Base-by-base conservation (phyloP, 2,888 invertebrate species). In the Agrochola circellaris region DNA sequence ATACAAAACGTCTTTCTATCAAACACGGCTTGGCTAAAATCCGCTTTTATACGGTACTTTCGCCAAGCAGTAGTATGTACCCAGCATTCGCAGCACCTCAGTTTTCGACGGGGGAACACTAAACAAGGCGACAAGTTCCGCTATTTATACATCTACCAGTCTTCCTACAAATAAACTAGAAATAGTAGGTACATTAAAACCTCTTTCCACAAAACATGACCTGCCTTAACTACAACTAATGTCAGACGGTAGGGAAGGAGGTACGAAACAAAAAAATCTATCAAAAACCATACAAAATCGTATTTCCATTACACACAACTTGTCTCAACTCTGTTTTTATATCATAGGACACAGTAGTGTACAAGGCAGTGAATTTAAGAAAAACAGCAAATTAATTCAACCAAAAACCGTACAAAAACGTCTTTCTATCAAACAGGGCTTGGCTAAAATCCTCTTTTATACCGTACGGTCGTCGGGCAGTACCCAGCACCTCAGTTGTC, bases 71-170 rank as follows among this genome's bases (percentile, higher is more conserved):
- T 45, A 45, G 3, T 13, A 23, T 9, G 15, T n/a, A 38, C 7
- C 15, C n/a, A 38, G 38, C 8, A 64, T 11, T 13, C 30, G 38
- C 42, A 68, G 54, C 34, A 73, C 70, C 61, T 81, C 81, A 26
- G 72, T 38, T 23, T 34, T 51, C 30, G 48, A 8, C 42, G 54
- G 30, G 67, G 72, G 51, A 74, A 48, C 51, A 38, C 11, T 65
- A 66, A 77, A 89, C 89, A 89, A 90, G 89, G 91, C 91, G 92
- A 93, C 93, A 94, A 94, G 91, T 94, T 92, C 85, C 13, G 17
- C 1, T 17, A 60, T 26, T 60, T 45, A 13, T 54, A 26, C 1
- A 38, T 69, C 8, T 4, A 64, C 1, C 9, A 65, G 42, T 2
- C 1, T 42, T 62, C 15, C 20, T 23, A 69, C 1, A 20, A 26